Evolutionary conservation across 2,113 vertebrate species (phyloP).

Genomic region (Actinemys pallida): DNA sequence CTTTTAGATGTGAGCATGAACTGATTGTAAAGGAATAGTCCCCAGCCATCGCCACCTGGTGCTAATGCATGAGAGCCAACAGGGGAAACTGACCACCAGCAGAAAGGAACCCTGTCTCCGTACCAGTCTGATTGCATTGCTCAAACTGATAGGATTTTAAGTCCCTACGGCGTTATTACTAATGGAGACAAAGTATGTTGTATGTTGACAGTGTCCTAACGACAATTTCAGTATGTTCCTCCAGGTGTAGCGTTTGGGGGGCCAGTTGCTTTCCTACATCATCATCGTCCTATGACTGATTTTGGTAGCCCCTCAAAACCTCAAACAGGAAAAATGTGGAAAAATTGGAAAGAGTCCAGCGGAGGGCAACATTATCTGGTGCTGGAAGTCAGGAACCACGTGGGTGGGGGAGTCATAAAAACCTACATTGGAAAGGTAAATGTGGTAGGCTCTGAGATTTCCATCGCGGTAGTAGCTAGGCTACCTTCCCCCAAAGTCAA

Average conservation of each 20-base stretch:
- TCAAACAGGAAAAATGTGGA: too few species aligned
- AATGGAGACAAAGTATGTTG: neutral
- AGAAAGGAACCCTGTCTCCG: neutral
- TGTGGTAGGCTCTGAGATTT: neutral
- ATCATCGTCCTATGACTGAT: neutral
- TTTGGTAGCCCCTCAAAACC: neutral
- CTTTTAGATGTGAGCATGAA: neutral
- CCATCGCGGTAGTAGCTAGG: neutral
- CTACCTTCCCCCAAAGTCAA: neutral
- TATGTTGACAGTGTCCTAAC: neutral
- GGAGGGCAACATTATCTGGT: too few species aligned
- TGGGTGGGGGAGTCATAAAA: neutral
- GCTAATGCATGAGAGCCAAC: neutral
- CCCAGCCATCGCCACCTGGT: neutral
- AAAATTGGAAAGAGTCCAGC: too few species aligned
- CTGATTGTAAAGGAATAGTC: neutral
- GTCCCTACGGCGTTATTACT: too few species aligned
- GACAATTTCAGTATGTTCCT: neutral
- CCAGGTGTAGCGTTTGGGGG: neutral
- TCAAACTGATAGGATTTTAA: neutral
- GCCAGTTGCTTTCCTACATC: neutral
- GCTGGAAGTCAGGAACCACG: neutral
- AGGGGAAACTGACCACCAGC: neutral
- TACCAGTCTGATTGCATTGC: neutral
- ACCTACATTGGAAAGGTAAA: constrained; percentile 7